phyloP scores from a whole-genome alignment of 2,888 invertebrate species.

The Isotomurus palustris region DNA sequence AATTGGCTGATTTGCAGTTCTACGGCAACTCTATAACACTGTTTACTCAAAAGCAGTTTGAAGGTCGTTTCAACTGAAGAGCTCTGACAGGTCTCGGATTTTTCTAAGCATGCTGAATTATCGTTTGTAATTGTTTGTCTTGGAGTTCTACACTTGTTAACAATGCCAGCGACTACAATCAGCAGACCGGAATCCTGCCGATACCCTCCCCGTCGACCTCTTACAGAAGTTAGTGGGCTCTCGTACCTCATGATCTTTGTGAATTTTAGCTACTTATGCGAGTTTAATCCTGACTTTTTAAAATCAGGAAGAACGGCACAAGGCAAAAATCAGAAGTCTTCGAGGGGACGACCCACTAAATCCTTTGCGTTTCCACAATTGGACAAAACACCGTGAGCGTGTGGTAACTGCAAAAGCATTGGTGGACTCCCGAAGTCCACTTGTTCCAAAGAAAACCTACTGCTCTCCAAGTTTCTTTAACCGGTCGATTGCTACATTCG shows the following conservation, averaged over 20 bases:
- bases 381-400: constrained; percentile 28
- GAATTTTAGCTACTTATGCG: neutral
- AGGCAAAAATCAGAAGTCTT: constrained; percentile 17
- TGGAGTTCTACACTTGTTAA: too few species aligned
- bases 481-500: constrained; percentile 30
- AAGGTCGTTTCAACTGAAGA: too few species aligned
- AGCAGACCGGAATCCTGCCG: neutral
- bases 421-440: constrained; percentile 35
- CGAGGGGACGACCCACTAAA: constrained; percentile 26
- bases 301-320: neutral
- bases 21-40: too few species aligned
- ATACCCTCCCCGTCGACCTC: neutral
- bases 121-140: too few species aligned
- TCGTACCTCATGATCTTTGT: neutral
- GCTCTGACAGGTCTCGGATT: too few species aligned
- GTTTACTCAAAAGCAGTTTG: too few species aligned
- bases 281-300: neutral
- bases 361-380: constrained; percentile 19
- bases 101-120: too few species aligned
- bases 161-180: too few species aligned
- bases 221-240: neutral
- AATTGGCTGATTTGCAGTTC: too few species aligned
- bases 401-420: constrained; percentile 24
- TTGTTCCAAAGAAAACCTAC: constrained; percentile 22
- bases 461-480: constrained; percentile 32